Conservation (phyloP, 2,797 vertebrate species). For the Pristis pectinata region DNA sequence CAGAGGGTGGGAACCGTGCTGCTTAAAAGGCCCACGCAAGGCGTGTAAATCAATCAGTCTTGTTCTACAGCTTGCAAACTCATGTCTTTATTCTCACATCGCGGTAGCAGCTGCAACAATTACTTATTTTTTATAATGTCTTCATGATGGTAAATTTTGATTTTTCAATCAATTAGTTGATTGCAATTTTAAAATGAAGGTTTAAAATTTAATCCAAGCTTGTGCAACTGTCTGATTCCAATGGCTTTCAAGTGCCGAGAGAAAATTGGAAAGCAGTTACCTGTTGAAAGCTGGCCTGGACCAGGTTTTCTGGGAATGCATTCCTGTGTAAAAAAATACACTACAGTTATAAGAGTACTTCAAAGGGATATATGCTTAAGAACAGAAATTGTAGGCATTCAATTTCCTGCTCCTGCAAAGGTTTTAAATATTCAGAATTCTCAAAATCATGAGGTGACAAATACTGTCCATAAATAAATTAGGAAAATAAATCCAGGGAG, state of each 20-base stretch:
- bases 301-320: conserved; percentile 96
- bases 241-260: background rate
- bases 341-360: background rate
- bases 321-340: conserved; percentile 67
- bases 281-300: conserved; percentile 97
- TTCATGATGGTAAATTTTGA: background rate
- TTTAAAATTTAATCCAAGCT: background rate
- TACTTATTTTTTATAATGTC: background rate
- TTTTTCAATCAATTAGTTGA: background rate
- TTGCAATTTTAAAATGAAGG: background rate
- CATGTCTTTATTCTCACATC: too few species aligned
- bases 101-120: too few species aligned
- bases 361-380: background rate
- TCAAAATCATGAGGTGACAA: background rate
- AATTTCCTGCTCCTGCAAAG: background rate
- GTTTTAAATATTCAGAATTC: background rate
- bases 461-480: background rate
- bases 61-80: too few species aligned
- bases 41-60: too few species aligned
- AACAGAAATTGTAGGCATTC: background rate
- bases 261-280: conserved; percentile 55
- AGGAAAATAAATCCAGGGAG: background rate
- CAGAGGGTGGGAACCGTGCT: too few species aligned
- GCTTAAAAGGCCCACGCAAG: too few species aligned
- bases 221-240: background rate